phyloP scores from a whole-genome alignment of 2,113 vertebrate species.

The Hoplias malabaricus region DNA sequence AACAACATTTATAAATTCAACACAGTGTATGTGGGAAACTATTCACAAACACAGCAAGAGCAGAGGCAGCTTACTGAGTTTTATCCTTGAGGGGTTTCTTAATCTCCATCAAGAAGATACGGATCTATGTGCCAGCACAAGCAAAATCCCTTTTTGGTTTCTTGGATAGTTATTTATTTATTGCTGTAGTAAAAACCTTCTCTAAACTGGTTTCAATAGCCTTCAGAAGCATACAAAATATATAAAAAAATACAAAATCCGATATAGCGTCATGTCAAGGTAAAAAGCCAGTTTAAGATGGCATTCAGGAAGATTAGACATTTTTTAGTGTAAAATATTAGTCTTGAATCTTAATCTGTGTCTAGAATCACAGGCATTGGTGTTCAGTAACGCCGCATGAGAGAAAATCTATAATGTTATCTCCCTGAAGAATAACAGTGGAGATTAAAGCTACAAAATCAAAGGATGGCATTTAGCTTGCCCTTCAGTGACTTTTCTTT shows the following conservation, averaged over 20 bases:
- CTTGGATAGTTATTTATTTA: background rate
- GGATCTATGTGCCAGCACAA: background rate
- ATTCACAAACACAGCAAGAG: background rate
- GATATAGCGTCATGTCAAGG: background rate
- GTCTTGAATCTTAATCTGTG: background rate
- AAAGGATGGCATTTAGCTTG: background rate
- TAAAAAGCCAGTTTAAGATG: background rate
- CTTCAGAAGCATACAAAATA: background rate
- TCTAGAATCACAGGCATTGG: background rate
- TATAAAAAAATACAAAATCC: background rate
- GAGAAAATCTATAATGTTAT: background rate
- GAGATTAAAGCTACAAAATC: background rate
- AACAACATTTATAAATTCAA: background rate
- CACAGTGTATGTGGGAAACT: background rate
- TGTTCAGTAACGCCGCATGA: background rate
- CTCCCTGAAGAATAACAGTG: background rate
- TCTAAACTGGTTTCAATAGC: background rate
- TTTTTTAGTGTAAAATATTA: background rate
- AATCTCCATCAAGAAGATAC: constrained; percentile 4
- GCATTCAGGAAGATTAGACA: background rate
- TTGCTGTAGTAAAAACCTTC: background rate
- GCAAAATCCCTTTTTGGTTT: background rate
- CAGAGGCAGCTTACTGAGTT: background rate
- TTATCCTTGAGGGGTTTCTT: background rate
- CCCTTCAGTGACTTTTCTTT: background rate